phyloP scores from a whole-genome alignment of 2,888 invertebrate species.

The Seira ritae region DNA sequence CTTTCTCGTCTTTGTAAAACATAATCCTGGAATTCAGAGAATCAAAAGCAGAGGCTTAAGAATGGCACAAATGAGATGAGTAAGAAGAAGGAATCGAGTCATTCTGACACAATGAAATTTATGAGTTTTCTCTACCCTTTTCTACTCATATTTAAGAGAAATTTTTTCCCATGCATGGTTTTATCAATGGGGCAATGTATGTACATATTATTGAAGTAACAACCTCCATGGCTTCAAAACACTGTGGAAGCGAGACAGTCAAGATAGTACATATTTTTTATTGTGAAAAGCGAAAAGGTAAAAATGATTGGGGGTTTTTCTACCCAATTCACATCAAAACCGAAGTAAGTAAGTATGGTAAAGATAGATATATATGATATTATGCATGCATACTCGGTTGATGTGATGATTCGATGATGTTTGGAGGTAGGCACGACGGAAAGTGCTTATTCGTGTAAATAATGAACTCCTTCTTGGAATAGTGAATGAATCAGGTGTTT shows the following conservation, averaged over 20 bases:
- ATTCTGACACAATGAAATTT: constrained; percentile 54
- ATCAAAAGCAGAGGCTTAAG: constrained; percentile 14
- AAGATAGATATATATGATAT: too few relatives aligned
- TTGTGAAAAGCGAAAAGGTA: not conserved
- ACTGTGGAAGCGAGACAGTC: too few relatives aligned
- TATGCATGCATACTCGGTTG: too few relatives aligned
- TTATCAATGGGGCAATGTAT: not conserved
- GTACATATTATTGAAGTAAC: not conserved
- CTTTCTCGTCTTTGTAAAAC: constrained; percentile 15
- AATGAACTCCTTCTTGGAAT: constrained; percentile 28
- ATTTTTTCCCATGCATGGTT: not conserved
- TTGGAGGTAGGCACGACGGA: not conserved
- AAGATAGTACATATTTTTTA: too few relatives aligned
- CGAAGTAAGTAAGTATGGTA: too few relatives aligned
- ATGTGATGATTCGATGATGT: too few relatives aligned
- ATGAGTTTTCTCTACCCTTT: constrained; percentile 57
- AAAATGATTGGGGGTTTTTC: not conserved
- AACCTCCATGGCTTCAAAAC: too few relatives aligned
- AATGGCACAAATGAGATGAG: constrained; percentile 21
- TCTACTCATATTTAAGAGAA: constrained; percentile 48
- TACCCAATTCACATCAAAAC: too few relatives aligned
- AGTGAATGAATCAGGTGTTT: not conserved
- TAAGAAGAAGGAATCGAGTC: constrained; percentile 35
- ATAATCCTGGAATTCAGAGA: constrained; percentile 40
- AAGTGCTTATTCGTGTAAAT: constrained; percentile 45